Percentiles rank a stretch among this genome's conserved stretches.
Conservation (phyloP, 1,140 invertebrate genomes). For the Adoxophyes honmai region DNA sequence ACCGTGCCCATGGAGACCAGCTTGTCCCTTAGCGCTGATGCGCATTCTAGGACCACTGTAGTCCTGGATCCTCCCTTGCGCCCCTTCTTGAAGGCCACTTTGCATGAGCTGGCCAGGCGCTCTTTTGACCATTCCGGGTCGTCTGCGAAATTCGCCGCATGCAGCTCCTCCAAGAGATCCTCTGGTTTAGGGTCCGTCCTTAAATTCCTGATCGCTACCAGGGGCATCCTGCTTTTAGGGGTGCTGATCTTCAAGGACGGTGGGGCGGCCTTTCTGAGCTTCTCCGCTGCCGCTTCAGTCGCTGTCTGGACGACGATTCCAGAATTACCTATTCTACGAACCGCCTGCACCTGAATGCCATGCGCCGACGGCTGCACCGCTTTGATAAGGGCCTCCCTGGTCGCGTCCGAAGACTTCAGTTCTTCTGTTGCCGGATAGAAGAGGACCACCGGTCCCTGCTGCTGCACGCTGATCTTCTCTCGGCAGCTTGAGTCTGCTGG, state of each 20-base stretch:
- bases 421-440: no score
- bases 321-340: slow-evolving; percentile 20
- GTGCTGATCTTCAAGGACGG: slow-evolving; percentile 12
- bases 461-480: no score
- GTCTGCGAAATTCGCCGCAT: slow-evolving; percentile 8
- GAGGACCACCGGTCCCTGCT: no score
- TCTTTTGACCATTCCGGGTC: neutral
- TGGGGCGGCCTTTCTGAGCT: neutral
- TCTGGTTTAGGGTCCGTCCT: neutral
- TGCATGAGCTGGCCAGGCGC: neutral
- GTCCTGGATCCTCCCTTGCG: neutral
- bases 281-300: neutral
- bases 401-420: neutral
- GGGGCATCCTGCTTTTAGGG: neutral
- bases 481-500: neutral
- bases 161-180: neutral
- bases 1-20: neutral
- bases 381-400: neutral
- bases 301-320: slow-evolving; percentile 20
- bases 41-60: slow-evolving; percentile 12
- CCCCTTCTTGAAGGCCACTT: neutral
- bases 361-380: neutral
- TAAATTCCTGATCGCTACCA: slow-evolving; percentile 1
- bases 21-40: neutral
- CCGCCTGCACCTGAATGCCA: neutral